Evolutionary conservation across 2,888 invertebrate genomes (phyloP).

Genomic region (Seira sanloemensis): DNA sequence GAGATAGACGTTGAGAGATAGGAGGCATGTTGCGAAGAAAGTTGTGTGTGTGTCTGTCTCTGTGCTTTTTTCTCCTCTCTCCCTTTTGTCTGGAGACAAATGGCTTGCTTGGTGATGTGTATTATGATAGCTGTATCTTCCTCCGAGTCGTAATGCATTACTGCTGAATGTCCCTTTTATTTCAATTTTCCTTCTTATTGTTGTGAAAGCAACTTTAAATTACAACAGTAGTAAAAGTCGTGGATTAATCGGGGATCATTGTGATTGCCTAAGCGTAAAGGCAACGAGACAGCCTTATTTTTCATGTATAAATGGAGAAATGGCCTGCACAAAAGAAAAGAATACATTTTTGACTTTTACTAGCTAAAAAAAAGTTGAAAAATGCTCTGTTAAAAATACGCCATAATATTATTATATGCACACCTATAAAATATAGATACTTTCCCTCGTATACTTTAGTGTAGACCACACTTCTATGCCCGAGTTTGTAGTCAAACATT

Average conservation of each 20-base stretch:
- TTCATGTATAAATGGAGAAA: too few species aligned
- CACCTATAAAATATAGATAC: too few species aligned
- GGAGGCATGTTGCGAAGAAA: neutral
- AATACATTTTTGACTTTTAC: neutral
- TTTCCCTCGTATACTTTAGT: too few species aligned
- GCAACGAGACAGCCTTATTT: too few species aligned
- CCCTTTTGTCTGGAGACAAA: neutral
- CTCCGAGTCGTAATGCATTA: constrained; percentile 4
- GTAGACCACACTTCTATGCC: too few species aligned
- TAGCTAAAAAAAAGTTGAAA: too few species aligned
- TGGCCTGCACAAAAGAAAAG: too few species aligned
- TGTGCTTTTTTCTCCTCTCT: neutral
- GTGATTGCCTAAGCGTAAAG: constrained; percentile 10
- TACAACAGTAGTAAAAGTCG: constrained; percentile 36
- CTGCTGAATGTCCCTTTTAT: constrained; percentile 39
- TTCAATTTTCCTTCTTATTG: constrained; percentile 44
- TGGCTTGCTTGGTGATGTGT: constrained; percentile 6
- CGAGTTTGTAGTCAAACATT: too few species aligned
- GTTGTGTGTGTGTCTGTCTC: too few species aligned
- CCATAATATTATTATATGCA: too few species aligned
- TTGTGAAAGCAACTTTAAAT: constrained; percentile 24
- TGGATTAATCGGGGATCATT: constrained; percentile 40
- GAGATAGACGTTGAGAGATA: constrained; percentile 12
- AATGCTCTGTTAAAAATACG: too few species aligned
- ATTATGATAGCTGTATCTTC: constrained; percentile 12